Base-by-base conservation (phyloP, 2,113 vertebrate genomes). In the Perccottus glenii region DNA sequence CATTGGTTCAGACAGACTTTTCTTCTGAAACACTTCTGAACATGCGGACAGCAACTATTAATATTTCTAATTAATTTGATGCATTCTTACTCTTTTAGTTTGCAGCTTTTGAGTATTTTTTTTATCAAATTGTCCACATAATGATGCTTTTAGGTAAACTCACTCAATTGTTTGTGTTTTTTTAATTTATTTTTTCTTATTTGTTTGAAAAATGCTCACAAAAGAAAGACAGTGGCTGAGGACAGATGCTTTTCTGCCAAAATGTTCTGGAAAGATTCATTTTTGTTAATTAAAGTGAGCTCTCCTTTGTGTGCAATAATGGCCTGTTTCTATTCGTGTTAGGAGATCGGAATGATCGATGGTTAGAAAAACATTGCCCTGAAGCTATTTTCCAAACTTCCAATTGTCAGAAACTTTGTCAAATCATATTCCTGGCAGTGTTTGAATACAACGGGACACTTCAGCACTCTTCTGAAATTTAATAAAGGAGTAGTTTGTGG, bases 241-340 rank as follows among this genome's bases (percentile, higher is more conserved):
- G 27, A 32, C 9, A 19, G 10, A 32, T 4, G 2, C 11, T 35
- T 55, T 55, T 55, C 52, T 55, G 52, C 52, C 52, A 55, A 36
- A 55, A 36, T 35, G 36, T 11, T 55, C 52, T 55, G 52, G 52
- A 27, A 27, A 27, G 19, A 27, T 27, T 27, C 52, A 11, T 33
- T 36, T 36, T 7, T 35, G 33, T 55, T 55, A 55, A 55, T 55
- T 36, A 55, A 55, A 55, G 52, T 40, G 38, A 35, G 11, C 12
- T 36, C 35, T 55, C 52, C 52, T 55, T 36, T 6, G 52, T 14
- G 52, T 35, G n/a, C 32, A 36, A 14, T 53, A 36, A 55, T 33
- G 9, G 33, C 6, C 11, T 35, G 11, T 7, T 7, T 55, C 36
- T 55, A 36, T 55, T 35, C 19, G 19, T 27, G 9, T 55, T 36